Percentiles rank a stretch among this genome's conserved stretches.
Evolutionary conservation across 2,797 vertebrate genomes (phyloP).

Genomic region (Sebastiscus tertius): DNA sequence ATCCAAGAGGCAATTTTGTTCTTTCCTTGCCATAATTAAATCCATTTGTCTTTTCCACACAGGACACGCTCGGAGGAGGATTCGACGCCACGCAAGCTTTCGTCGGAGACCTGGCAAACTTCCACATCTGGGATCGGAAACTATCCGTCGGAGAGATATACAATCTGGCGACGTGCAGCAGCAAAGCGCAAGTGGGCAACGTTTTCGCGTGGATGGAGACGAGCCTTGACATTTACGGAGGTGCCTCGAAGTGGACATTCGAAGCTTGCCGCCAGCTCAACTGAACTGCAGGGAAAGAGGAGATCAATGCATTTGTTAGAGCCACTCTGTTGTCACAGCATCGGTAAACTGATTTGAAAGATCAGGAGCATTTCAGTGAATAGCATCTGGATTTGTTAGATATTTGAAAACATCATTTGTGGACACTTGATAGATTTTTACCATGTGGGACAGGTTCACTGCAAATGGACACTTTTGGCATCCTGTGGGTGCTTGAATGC

Average conservation of each 20-base stretch:
- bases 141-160: conserved; percentile 93
- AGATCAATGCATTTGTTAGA: conserved; percentile 35
- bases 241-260: conserved; percentile 97
- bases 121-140: conserved; percentile 98
- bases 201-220: conserved; percentile 96
- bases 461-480: conserved; percentile 40
- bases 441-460: conserved; percentile 54
- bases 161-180: conserved; percentile 95
- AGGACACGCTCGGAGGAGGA: conserved; percentile 96
- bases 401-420: conserved; percentile 65
- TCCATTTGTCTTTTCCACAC: conserved; percentile 49
- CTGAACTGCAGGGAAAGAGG: conserved; percentile 72
- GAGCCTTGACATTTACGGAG: conserved; percentile 94
- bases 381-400: conserved; percentile 68
- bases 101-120: conserved; percentile 94
- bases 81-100: conserved; percentile 98
- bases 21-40: conserved; percentile 25
- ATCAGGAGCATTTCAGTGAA: conserved; percentile 49
- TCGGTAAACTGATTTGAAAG: conserved; percentile 51
- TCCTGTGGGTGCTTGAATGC: conserved; percentile 40
- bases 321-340: conserved; percentile 53
- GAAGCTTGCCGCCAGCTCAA: conserved; percentile 97
- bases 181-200: conserved; percentile 92
- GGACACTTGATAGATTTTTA: conserved; percentile 66
- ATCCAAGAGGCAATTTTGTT: conserved; percentile 10